Percentiles rank a stretch among this genome's conserved stretches.
These are phyloP conservation scores for Palythoa grandiflora DNA, from an alignment of 92 coral and sea anemone genomes.

Conservation along the genomic window DNA sequence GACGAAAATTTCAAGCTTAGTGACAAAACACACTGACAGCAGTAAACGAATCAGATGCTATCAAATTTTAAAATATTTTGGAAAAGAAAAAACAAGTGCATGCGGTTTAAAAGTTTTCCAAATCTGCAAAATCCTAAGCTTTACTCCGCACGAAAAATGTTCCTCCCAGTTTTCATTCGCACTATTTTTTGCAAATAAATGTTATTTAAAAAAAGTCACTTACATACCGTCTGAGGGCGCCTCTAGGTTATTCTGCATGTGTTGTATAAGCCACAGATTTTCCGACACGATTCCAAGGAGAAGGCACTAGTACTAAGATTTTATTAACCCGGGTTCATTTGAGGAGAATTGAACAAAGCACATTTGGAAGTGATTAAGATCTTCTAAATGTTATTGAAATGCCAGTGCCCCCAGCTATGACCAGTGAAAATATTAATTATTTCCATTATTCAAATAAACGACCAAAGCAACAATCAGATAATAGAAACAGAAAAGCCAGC, in stretches of 20 bases:
- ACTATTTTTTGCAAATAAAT: neutral
- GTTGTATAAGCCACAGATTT: neutral
- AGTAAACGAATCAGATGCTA: neutral
- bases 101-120: neutral
- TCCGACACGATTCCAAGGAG: neutral
- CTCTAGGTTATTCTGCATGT: neutral
- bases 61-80: neutral
- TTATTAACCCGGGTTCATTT: conserved; percentile 11
- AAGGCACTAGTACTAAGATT: neutral
- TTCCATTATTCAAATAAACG: conserved; percentile 2
- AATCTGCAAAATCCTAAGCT: neutral
- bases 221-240: neutral
- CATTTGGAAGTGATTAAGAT: conserved; percentile 13
- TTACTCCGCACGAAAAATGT: neutral
- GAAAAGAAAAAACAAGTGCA: neutral
- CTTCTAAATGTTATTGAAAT: neutral
- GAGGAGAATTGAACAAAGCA: neutral
- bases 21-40: neutral
- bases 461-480: neutral
- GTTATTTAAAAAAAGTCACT: neutral
- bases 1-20: neutral
- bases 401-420: conserved; percentile 32
- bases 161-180: neutral
- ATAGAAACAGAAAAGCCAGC: neutral
- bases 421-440: neutral